Evolutionary conservation across 2,888 invertebrate species (phyloP), one percentile per base, ranked within the genome.

Genomic region (Spilarctia lutea): DNA sequence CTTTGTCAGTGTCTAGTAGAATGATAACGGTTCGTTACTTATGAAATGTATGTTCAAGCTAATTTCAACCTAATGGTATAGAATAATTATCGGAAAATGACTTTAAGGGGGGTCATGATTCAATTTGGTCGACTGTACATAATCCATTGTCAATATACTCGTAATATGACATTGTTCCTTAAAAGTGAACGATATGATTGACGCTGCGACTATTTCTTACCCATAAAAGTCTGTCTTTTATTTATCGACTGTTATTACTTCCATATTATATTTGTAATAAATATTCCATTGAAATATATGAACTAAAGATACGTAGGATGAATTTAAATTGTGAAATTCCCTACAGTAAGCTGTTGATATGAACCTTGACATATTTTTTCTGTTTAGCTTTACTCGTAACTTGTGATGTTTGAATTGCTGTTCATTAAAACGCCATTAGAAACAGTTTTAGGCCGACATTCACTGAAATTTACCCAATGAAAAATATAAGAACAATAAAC

Each of bases 201-300:
- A 79, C 79, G 75, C 78, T 79, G 75, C 48, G 39, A 66, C 60
- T 75, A 52, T 52, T 74, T n/a, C 63, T 35, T 60, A 66, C 56
- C 81, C 76, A 33, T 79, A 71, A 33, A 72, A 27, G 73, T 39
- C 24, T 3, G 42, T 48, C 27, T 75, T 73, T 74, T 80, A 82
- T 78, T 69, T 60, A 75, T 74, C 79, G 73, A 75, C 65, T 65
- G 24, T 56, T 72, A 78, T 65, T 74, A 70, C 68, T 69, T 11
- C 69, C 73, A 67, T 72, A 75, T 84, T 81, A 73, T 84, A 74
- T 77, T 20, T 66, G 77, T 68, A 74, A 16, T 71, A 74, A 72
- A 71, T 75, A 71, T 71, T 75, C 74, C 75, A 80, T 76, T 75
- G 67, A 77, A 27, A 68, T 56, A 48, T 6, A 27, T 10, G 10